Percentiles rank a stretch among this genome's conserved stretches.
Evolutionary conservation across 2,888 invertebrate genomes (phyloP).

Genomic region (Muschampia plurimacula): DNA sequence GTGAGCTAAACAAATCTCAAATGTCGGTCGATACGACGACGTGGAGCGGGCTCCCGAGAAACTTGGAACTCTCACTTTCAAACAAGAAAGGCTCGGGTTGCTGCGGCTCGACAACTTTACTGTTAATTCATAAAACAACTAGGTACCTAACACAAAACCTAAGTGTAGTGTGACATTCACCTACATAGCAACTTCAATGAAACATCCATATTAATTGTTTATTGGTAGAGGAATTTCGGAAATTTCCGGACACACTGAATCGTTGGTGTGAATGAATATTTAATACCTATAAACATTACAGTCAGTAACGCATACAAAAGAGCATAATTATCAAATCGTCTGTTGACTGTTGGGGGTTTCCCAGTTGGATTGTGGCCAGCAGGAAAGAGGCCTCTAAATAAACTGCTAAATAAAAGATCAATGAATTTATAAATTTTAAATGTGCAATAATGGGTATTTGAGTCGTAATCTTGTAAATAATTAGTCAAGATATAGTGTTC

Average conservation of each 20-base stretch:
- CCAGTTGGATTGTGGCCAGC: constrained; percentile 80
- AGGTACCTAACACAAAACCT: constrained; percentile 55
- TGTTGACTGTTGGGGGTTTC: constrained; percentile 79
- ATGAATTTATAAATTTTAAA: too few relatives aligned
- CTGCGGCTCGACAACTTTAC: constrained; percentile 63
- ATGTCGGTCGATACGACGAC: constrained; percentile 59
- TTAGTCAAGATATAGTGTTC: too few relatives aligned
- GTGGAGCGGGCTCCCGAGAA: constrained; percentile 64
- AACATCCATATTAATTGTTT: constrained; percentile 12
- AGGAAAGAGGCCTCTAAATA: constrained; percentile 79
- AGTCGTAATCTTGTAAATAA: too few relatives aligned
- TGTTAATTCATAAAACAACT: constrained; percentile 60
- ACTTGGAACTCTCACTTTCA: constrained; percentile 80
- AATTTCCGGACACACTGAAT: neutral
- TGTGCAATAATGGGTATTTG: too few relatives aligned
- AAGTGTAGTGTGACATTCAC: constrained; percentile 65
- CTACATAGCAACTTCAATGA: constrained; percentile 41
- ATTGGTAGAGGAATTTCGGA: constrained; percentile 9
- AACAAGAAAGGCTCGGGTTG: constrained; percentile 70
- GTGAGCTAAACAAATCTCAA: constrained; percentile 54
- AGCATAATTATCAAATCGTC: constrained; percentile 80
- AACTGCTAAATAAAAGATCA: too few relatives aligned
- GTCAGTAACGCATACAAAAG: constrained; percentile 68
- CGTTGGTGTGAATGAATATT: constrained; percentile 58
- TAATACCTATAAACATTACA: constrained; percentile 49